Evolutionary conservation across 2,113 vertebrate species (phyloP).

Genomic region (Toxotes jaculatrix): DNA sequence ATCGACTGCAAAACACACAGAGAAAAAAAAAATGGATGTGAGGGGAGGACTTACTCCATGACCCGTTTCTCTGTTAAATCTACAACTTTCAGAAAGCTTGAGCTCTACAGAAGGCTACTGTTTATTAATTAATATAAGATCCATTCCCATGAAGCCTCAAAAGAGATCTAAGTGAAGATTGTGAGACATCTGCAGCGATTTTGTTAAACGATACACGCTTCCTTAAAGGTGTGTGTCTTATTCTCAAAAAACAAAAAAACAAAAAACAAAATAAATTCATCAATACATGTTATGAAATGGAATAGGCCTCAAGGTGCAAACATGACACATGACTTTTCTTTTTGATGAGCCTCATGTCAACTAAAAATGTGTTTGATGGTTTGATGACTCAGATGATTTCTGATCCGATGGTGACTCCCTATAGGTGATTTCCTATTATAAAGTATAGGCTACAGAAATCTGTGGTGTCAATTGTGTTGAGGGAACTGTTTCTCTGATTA

Average conservation of each 20-base stretch:
- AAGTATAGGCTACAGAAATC: not conserved
- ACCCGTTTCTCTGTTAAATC: not conserved
- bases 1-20: not conserved
- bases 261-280: not conserved
- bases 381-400: not conserved
- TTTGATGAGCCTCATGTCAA: not conserved
- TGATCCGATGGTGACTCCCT: too few species aligned
- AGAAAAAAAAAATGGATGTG: not conserved
- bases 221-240: not conserved
- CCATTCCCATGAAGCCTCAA: not conserved
- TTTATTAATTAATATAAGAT: not conserved
- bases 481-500: not conserved
- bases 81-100: not conserved
- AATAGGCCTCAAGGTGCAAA: not conserved
- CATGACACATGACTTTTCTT: too few species aligned
- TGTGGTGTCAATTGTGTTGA: not conserved
- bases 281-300: not conserved
- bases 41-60: not conserved
- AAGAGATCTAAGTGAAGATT: not conserved
- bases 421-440: not conserved
- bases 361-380: not conserved
- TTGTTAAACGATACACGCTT: too few species aligned
- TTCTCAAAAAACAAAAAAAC: not conserved
- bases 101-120: not conserved
- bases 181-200: too few species aligned